Base-by-base conservation (phyloP, 2,888 invertebrate species). In the Tholera decimalis region DNA sequence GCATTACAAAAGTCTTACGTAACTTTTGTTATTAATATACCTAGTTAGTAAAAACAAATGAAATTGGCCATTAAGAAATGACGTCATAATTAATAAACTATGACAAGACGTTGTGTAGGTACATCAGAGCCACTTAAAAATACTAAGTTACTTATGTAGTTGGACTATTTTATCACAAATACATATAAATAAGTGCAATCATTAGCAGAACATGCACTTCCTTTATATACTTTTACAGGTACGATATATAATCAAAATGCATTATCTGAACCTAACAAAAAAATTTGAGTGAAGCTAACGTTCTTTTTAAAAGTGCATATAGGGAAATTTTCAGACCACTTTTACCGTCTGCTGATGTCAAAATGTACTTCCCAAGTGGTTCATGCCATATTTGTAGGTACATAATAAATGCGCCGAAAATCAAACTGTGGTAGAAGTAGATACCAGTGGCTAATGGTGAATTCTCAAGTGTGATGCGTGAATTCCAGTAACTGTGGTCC, bases 91-190 rank as follows among this genome's bases (percentile, higher is more conserved):
- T 18, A 28, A 22, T 22, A 33, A 26, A 39, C 7, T 33, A 39
- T 8, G 15, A 8, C 18, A 11, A 28, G 8, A 33, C 20, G 33
- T 46, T 50, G 24, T 53, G 22, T 6, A 30, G 0, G 20, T 35
- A 18, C 18, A 13, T 11, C 15, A 13, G 33, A 26, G 22, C 20
- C 35, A 20, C 20, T 11, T 15, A 35, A 28, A 26, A n/a, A 28
- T 43, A 26, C 30, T 51, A 18, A 41, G 24, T 15, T 54, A 13
- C 20, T 43, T 15, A 61, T 26, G 41, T 51, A 43, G n/a, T 43
- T 63, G 22, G 15, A 30, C n/a, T 37, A 44, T 44, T 54, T 18
- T 28, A 24, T 57, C 24, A 49, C 15, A 24, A 43, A 41, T 47
- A n/a, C n/a, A n/a, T n/a, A n/a, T 49, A 20, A 20, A 2, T 49